Base-by-base conservation (phyloP, 2,113 vertebrate genomes). In the Tringa solitaria region DNA sequence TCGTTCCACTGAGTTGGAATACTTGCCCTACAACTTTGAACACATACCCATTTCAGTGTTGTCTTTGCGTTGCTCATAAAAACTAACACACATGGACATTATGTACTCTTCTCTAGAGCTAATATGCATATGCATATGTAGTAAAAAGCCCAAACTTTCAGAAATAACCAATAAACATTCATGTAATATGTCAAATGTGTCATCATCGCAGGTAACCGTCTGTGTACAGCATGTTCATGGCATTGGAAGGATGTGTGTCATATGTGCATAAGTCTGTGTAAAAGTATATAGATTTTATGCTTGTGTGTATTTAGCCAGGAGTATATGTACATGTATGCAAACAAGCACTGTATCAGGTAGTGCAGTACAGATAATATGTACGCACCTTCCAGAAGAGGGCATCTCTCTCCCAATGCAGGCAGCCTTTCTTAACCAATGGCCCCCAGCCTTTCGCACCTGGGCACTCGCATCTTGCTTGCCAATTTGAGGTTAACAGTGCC, bases 401-500 rank as follows among this genome's bases (percentile, higher is more conserved):
- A 97, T 77, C 95, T 96, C 72, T 43, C 65, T 97, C 64, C 93
- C 23, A 16, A 27, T 56, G 53, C 88, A 93, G 70, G 78, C 86
- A 95, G 89, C 69, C 12, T 77, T 91, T 92, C 72, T 10, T 27
- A 87, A 30, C 73, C 85, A 10, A 39, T 70, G 84, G 82, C 89
- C 91, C 87, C 92, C 86, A 94, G 87, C 84, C 61, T 84, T 91
- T 95, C 4, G n/a, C 93, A 96, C 97, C 96, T 97, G 95, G 95
- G 89, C 93, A 93, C 75, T 96, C 7, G 7, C 64, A 59, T 85
- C 94, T 87, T 26, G 35, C 90, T 95, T 96, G 96, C 97, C 96
- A 98, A 95, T 90, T 91, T 89, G 84, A 96, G 96, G 90, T 97
- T 90, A 95, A 92, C 85, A 60, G 83, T 96, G 97, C 97, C 97